Percentiles rank a stretch among this genome's conserved stretches.
These are phyloP conservation scores for Xiphias gladius DNA, from an alignment of 2,113 vertebrate genomes.

Conservation along the genomic window DNA sequence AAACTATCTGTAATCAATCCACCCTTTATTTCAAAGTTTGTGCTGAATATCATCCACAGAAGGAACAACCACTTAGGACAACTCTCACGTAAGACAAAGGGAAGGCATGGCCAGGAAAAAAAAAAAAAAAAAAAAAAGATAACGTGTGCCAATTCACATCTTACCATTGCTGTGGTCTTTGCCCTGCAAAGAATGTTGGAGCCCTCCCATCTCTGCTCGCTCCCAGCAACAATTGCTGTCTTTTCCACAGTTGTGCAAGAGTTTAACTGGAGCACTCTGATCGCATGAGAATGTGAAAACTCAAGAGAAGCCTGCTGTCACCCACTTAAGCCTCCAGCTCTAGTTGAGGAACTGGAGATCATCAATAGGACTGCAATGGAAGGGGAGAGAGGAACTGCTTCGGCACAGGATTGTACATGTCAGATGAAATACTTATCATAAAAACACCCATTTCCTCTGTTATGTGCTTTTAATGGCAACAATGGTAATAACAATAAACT, in stretches of 20 bases:
- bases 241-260: constrained; percentile 69
- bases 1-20: constrained; percentile 55
- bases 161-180: constrained; percentile 61
- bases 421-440: background rate
- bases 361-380: constrained; percentile 45
- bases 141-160: constrained; percentile 54
- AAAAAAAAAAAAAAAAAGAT: constrained; percentile 22
- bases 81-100: constrained; percentile 45
- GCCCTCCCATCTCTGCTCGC: constrained; percentile 50
- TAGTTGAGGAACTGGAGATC: constrained; percentile 39
- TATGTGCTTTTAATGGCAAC: background rate
- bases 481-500: background rate
- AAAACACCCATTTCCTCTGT: background rate
- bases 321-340: constrained; percentile 56
- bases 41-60: constrained; percentile 51
- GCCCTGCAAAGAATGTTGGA: constrained; percentile 58
- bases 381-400: constrained; percentile 21
- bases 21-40: constrained; percentile 45
- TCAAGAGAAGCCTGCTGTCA: constrained; percentile 50
- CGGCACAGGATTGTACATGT: constrained; percentile 6
- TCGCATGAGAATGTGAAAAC: constrained; percentile 48
- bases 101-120: constrained; percentile 35
- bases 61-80: constrained; percentile 37
- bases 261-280: constrained; percentile 57
- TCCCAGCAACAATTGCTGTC: constrained; percentile 62